Conservation (phyloP, 2,888 invertebrate genomes). For the Sinotaia quadrata region DNA sequence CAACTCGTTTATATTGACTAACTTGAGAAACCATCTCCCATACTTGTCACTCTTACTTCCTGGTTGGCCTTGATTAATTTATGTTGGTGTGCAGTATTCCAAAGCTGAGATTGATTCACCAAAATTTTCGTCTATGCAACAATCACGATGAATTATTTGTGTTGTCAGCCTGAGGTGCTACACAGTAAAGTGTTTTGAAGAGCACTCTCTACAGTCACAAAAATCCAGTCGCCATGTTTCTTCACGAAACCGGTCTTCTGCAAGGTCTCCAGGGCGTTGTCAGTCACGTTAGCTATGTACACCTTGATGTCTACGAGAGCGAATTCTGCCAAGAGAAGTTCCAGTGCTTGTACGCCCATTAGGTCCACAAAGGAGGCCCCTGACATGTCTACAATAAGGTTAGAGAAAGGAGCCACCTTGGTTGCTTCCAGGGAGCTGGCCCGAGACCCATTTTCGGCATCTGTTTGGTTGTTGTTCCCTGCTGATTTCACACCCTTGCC, state of each 20-base stretch:
- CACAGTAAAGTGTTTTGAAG: too few relatives aligned
- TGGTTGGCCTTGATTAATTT: too few relatives aligned
- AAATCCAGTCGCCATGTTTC: slow-evolving; percentile 21
- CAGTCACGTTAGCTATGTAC: slow-evolving; percentile 17
- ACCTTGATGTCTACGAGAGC: slow-evolving; percentile 14
- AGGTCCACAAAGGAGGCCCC: slow-evolving; percentile 31
- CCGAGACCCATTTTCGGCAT: background rate
- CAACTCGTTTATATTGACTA: too few relatives aligned
- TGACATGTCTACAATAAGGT: slow-evolving; percentile 22
- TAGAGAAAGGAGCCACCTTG: background rate
- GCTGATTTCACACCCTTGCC: background rate
- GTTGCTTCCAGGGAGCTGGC: too few relatives aligned
- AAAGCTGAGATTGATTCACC: too few relatives aligned
- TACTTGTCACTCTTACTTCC: too few relatives aligned
- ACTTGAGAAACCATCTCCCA: too few relatives aligned
- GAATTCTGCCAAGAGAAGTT: slow-evolving; percentile 24
- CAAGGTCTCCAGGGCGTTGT: slow-evolving; percentile 25
- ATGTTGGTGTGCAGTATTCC: too few relatives aligned
- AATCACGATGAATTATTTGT: too few relatives aligned
- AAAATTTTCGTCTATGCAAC: too few relatives aligned
- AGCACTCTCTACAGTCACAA: slow-evolving; percentile 22
- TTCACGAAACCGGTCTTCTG: slow-evolving; percentile 27
- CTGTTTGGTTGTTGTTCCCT: background rate
- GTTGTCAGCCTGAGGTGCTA: too few relatives aligned
- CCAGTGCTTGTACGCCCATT: slow-evolving; percentile 30